These are phyloP conservation scores for Eidolon dupreanum DNA, from an alignment of 2,797 vertebrate genomes.

Conservation along the genomic window DNA sequence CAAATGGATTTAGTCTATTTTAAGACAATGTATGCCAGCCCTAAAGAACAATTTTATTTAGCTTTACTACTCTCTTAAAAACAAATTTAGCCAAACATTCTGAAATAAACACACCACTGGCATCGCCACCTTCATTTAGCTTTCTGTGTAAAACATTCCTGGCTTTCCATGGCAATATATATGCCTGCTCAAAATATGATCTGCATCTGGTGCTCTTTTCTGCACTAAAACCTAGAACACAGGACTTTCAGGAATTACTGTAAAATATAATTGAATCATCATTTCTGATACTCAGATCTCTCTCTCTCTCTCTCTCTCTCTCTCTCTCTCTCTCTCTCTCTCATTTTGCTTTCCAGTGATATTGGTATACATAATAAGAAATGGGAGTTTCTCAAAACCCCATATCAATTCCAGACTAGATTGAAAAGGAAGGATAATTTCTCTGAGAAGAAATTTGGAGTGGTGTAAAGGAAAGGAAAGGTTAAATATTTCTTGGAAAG, in stretches of 20 bases:
- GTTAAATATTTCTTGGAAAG: slow-evolving; percentile 52
- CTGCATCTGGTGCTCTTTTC: slow-evolving; percentile 76
- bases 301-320: neutral
- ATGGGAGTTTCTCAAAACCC: slow-evolving; percentile 61
- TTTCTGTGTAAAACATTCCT: slow-evolving; percentile 28
- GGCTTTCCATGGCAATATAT: slow-evolving; percentile 62
- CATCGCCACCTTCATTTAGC: neutral
- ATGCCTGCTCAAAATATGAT: slow-evolving; percentile 66
- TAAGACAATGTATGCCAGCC: slow-evolving; percentile 80
- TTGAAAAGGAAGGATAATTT: slow-evolving; percentile 62
- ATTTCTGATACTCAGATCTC: slow-evolving; percentile 78
- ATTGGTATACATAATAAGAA: slow-evolving; percentile 78
- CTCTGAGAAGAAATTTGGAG: slow-evolving; percentile 72
- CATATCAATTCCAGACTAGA: slow-evolving; percentile 23
- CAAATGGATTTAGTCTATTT: slow-evolving; percentile 79
- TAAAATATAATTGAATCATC: slow-evolving; percentile 85
- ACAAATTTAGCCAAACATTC: slow-evolving; percentile 71
- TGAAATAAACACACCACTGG: slow-evolving; percentile 43
- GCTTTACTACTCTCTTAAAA: slow-evolving; percentile 74
- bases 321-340: neutral
- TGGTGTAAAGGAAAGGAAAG: slow-evolving; percentile 20
- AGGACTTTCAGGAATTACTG: slow-evolving; percentile 81
- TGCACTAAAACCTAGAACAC: slow-evolving; percentile 65
- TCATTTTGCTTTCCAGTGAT: slow-evolving; percentile 75
- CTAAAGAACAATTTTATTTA: slow-evolving; percentile 74